Percentiles rank a stretch among this genome's conserved stretches.
Conservation (phyloP, 2,797 vertebrate species). For the Phoeniculus purpureus region DNA sequence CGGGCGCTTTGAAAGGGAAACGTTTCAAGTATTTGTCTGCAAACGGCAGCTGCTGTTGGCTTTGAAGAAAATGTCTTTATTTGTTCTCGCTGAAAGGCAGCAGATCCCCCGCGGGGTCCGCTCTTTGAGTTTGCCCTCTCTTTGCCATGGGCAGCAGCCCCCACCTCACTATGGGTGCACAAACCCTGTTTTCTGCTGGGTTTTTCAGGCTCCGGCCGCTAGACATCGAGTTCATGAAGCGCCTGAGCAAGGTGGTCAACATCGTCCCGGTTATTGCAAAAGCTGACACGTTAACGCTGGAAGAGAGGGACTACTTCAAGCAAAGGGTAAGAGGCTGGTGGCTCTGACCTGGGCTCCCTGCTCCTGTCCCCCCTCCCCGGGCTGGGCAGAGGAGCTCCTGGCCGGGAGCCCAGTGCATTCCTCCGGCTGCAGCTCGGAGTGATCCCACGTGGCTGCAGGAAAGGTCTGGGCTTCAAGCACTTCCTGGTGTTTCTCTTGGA, state of each 20-base stretch:
- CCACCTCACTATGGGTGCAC: accelerated
- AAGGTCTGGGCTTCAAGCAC: neutral
- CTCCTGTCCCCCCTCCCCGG: neutral
- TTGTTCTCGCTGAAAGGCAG: neutral
- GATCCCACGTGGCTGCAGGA: constrained; percentile 33
- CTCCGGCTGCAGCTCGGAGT: constrained; percentile 21
- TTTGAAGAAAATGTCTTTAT: neutral
- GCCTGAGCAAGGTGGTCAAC: constrained; percentile 97
- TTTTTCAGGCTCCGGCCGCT: constrained; percentile 87
- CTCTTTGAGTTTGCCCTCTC: neutral
- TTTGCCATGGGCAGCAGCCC: neutral
- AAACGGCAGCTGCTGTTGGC: accelerated
- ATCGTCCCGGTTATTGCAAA: constrained; percentile 97
- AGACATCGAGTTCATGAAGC: constrained; percentile 97
- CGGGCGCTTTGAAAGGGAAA: neutral
- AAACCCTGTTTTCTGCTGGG: neutral
- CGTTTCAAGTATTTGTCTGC: neutral
- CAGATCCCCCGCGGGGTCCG: neutral
- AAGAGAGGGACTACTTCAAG: constrained; percentile 94
- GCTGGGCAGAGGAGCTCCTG: neutral
- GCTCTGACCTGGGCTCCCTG: neutral
- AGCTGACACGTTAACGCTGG: constrained; percentile 94
- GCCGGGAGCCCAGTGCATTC: constrained; percentile 39
- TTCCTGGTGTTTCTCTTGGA: constrained; percentile 72
- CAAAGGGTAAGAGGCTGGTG: constrained; percentile 82